Percentiles rank a stretch among this genome's conserved stretches.
Conservation (phyloP, 2,797 vertebrate genomes). For the Glyptemys insculpta region DNA sequence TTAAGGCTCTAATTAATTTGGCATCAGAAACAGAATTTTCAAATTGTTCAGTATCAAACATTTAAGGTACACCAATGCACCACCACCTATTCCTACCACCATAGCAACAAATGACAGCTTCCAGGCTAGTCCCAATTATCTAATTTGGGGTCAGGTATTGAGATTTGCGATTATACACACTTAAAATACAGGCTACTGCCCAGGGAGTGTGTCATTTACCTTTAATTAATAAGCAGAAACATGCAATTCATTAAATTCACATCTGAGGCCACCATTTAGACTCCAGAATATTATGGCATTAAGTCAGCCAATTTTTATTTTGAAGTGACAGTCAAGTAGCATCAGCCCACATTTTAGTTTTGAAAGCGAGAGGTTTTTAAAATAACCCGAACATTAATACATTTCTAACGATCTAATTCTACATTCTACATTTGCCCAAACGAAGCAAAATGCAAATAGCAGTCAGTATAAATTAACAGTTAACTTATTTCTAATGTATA, state of each 20-base stretch:
- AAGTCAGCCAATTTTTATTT: background rate
- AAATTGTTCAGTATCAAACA: conserved; percentile 35
- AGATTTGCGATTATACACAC: background rate
- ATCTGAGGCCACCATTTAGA: background rate
- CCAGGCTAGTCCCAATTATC: rapidly evolving
- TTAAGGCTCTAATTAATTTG: conserved; percentile 67
- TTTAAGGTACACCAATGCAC: conserved; percentile 39
- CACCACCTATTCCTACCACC: conserved; percentile 31
- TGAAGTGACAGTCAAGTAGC: background rate
- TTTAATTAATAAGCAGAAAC: background rate
- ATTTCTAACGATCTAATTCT: background rate
- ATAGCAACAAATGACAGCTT: background rate
- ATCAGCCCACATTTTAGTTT: background rate
- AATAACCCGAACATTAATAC: background rate
- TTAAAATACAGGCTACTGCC: background rate
- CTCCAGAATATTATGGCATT: background rate
- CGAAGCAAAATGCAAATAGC: conserved; percentile 27
- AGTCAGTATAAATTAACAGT: background rate
- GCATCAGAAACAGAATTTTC: conserved; percentile 40
- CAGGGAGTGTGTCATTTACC: background rate
- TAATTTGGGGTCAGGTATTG: background rate
- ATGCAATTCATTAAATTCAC: background rate
- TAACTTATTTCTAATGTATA: too few relatives aligned
- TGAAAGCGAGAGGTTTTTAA: background rate
- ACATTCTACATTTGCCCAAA: conserved; percentile 20